Percentiles rank a stretch among this genome's conserved stretches.
Conservation (phyloP, 2,888 invertebrate species). For the Cryptophagus acutangulus region DNA sequence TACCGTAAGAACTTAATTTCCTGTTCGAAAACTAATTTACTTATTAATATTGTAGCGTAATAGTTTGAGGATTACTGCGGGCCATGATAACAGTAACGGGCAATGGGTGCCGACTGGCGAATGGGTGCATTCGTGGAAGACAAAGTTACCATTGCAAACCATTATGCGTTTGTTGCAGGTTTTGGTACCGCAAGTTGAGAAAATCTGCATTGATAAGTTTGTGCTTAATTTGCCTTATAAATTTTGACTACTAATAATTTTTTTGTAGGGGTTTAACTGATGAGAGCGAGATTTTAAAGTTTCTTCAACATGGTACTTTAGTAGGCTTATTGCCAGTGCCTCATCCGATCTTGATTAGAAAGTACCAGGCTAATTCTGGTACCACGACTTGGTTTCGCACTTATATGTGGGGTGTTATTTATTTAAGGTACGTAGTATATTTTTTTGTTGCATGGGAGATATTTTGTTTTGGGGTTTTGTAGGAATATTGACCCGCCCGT, state of each 20-base stretch:
- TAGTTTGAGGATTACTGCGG: slow-evolving; percentile 56
- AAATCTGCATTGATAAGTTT: slow-evolving; percentile 98
- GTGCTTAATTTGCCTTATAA: slow-evolving; percentile 38
- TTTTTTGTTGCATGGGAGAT: slow-evolving; percentile 3
- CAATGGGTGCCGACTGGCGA: slow-evolving; percentile 90
- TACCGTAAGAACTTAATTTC: slow-evolving; percentile 34
- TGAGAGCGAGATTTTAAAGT: slow-evolving; percentile 98
- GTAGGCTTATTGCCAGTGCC: slow-evolving; percentile 97
- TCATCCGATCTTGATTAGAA: slow-evolving; percentile 96
- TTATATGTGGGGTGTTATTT: slow-evolving; percentile 99
- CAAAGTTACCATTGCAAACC: slow-evolving; percentile 95
- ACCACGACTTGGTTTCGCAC: slow-evolving; percentile 99
- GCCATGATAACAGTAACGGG: slow-evolving; percentile 32
- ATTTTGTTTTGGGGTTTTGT: slow-evolving; percentile 37
- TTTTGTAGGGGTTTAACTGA: slow-evolving; percentile 86
- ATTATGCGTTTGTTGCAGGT: slow-evolving; percentile 98
- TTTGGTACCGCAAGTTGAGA: slow-evolving; percentile 98
- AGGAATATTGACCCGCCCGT: slow-evolving; percentile 98
- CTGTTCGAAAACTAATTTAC: background rate
- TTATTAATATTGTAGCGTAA: slow-evolving; percentile 51
- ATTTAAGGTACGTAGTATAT: slow-evolving; percentile 66
- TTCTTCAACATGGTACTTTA: slow-evolving; percentile 96
- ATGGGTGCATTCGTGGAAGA: slow-evolving; percentile 96
- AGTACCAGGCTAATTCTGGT: slow-evolving; percentile 98
- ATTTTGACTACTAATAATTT: background rate